Evolutionary conservation across 2,113 vertebrate genomes (phyloP), one percentile per base, ranked within the genome.

Genomic region (Dendropsophus ebraccatus): DNA sequence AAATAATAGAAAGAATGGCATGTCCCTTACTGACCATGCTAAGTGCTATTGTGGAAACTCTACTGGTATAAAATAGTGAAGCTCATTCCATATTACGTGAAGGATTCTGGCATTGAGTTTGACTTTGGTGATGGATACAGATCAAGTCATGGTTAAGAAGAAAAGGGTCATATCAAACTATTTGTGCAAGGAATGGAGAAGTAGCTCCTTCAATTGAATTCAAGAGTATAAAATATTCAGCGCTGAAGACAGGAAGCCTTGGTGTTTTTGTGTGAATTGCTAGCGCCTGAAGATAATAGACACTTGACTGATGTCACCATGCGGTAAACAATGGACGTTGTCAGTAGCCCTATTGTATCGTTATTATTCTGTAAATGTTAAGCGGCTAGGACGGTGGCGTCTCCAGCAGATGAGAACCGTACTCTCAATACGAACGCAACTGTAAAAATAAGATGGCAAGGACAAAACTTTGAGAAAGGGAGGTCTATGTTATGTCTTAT

Each of bases 101-200:
- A 80, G 35, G 35, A 60, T 41, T 41, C 10, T n/a, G 35, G 32
- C 14, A 41, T 80, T 60, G 13, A 45, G n/a, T n/a, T 25, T 23
- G 77, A 32, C 50, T 17, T 41, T 37, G 28, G 54, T 3, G 75
- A 78, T 56, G 30, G 76, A 78, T 60, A 6, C 32, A 60, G 3
- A 60, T 16, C 5, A 41, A 41, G 54, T 62, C 77, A 80, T 14
- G 76, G 76, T 37, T 58, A 79, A 58, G 76, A 28, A 60, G 52
- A 23, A 79, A 35, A 23, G 30, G 30, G 28, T 56, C 19, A 10
- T 23, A 78, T 41, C 41, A 41, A 76, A 76, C 25, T 25, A 30
- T 16, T 17, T 14, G 14, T 32, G 4, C 0, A 79, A 58, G 25
- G 74, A 77, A 54, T 10, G 16, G 30, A 35, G 7, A 69, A 41